phyloP scores from a whole-genome alignment of 2,888 invertebrate species.

The Phorcus lineatus region DNA sequence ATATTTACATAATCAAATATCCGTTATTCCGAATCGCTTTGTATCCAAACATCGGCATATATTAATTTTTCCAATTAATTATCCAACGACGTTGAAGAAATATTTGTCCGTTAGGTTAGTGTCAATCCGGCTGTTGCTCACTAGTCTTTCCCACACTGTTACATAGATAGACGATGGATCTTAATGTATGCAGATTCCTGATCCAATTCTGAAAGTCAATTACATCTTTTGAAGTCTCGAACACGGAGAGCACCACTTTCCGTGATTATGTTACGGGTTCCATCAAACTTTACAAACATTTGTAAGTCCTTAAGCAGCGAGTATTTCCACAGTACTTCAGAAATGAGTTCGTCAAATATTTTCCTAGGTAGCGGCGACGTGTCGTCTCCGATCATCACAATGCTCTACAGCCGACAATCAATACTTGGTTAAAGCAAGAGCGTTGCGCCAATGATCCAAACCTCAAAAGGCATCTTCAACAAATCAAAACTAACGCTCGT shows the following conservation, averaged over 20 bases:
- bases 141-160: too few relatives aligned
- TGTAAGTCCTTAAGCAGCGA: neutral
- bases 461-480: neutral
- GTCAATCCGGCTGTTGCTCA: too few relatives aligned
- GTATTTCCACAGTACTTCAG: neutral
- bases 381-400: neutral
- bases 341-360: neutral
- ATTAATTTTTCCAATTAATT: too few relatives aligned
- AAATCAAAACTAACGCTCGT: slow-evolving; percentile 5
- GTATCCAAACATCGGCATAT: too few relatives aligned
- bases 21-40: too few relatives aligned
- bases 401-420: neutral
- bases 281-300: slow-evolving; percentile 7
- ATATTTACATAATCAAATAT: too few relatives aligned
- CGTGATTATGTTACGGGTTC: neutral
- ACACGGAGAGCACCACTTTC: neutral
- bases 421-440: neutral
- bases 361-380: neutral
- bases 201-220: too few relatives aligned
- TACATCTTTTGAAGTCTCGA: too few relatives aligned
- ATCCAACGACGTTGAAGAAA: too few relatives aligned
- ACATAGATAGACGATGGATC: too few relatives aligned
- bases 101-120: too few relatives aligned
- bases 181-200: too few relatives aligned
- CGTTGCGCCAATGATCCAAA: neutral